phyloP scores from a whole-genome alignment of 1,140 invertebrate genomes.

The Drosophila athabasca region DNA sequence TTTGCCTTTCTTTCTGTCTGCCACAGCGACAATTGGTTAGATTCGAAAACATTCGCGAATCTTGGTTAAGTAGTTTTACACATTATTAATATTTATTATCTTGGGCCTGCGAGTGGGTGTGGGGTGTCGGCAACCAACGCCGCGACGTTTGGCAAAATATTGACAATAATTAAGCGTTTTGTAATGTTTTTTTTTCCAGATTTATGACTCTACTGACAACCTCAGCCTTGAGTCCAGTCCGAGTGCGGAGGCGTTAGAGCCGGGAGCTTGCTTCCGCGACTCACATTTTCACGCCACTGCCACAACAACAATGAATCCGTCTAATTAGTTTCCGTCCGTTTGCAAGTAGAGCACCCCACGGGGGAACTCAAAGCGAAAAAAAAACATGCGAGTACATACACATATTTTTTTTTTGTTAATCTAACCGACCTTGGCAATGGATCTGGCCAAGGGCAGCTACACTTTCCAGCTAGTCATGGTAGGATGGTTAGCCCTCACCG shows the following conservation, averaged over 20 bases:
- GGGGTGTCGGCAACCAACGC: slow-evolving; percentile 29
- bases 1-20: slow-evolving; percentile 38
- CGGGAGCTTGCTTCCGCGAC: slow-evolving; percentile 26
- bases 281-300: slow-evolving; percentile 57
- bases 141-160: slow-evolving; percentile 63
- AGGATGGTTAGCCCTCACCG: slow-evolving; percentile 25
- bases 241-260: not conserved
- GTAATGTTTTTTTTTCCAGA: slow-evolving; percentile 39
- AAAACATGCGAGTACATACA: too few species aligned
- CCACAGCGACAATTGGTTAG: slow-evolving; percentile 25
- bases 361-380: slow-evolving; percentile 4
- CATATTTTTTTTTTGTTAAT: not conserved
- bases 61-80: slow-evolving; percentile 49
- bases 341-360: slow-evolving; percentile 29
- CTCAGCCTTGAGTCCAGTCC: slow-evolving; percentile 22
- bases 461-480: slow-evolving; percentile 62
- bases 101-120: slow-evolving; percentile 23
- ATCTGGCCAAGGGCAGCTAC: slow-evolving; percentile 40
- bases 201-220: slow-evolving; percentile 36
- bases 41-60: slow-evolving; percentile 29
- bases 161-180: slow-evolving; percentile 62
- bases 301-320: slow-evolving; percentile 43
- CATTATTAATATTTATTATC: slow-evolving; percentile 72
- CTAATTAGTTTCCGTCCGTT: slow-evolving; percentile 59
- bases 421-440: slow-evolving; percentile 61